Base-by-base conservation (phyloP, 2,888 invertebrate genomes). In the Pseudococcus viburni region DNA sequence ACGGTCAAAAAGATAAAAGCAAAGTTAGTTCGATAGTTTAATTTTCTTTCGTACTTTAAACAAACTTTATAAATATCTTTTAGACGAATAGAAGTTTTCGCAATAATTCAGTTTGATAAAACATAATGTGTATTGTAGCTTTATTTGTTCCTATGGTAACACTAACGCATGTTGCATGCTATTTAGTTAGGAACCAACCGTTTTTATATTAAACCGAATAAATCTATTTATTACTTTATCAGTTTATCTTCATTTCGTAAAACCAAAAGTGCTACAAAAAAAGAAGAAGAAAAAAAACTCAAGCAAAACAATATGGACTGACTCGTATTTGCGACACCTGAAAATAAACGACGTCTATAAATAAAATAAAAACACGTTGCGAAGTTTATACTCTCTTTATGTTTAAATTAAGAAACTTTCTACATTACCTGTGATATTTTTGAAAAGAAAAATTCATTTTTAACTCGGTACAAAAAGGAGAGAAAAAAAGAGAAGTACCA, bases 361-460 rank as follows among this genome's bases (percentile, higher is more conserved):
- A 85, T 85, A 85, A 85, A 85, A 85, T 59, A 85, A 85, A 84
- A 85, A 85, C 85, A 85, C 59, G 85, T 55, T 85, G 64, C 85
- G 19, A 85, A 85, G 55, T 85, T 85, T 85, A 59, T 85, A 64
- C 39, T 46, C 39, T 85, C 64, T 64, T 51, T 55, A 85, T 39
- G 59, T 85, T 80, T 59, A 51, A 85, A 55, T 85, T 85, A 85
- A 85, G 59, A 85, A 85, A 85, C 55, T 85, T 85, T 85, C 85
- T 39, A 59, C 39, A 39, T 55, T 80, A 80, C 80, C 80, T 80
- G 80, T 80, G 80, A 80, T 80, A 80, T 42, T 80, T 80, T 80
- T 46, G n/a, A 80, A 42, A 80, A 80, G 80, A 80, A 80, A 80
- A 80, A 80, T 80, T 80, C 80, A 39, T 80, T 80, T 80, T 80